These are phyloP conservation scores for Hypothenemus hampei DNA, from an alignment of 1,140 invertebrate genomes.

Conservation along the genomic window DNA sequence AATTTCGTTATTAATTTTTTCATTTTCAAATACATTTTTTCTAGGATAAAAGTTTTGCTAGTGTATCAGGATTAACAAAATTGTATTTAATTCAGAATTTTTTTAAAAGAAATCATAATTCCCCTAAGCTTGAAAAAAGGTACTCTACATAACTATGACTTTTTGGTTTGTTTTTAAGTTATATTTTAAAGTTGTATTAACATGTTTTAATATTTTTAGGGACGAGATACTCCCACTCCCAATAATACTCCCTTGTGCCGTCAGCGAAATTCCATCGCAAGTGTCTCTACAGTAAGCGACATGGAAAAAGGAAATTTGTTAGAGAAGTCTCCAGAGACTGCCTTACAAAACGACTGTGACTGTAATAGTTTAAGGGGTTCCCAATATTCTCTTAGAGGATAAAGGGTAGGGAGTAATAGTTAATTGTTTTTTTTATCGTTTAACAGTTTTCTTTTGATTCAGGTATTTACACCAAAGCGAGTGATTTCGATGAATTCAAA, in stretches of 20 bases:
- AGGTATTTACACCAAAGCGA: too few species aligned
- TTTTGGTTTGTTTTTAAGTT: too few species aligned
- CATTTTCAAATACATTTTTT: too few species aligned
- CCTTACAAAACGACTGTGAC: slow-evolving; percentile 26
- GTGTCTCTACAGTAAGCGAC: slow-evolving; percentile 51
- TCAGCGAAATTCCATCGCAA: slow-evolving; percentile 53
- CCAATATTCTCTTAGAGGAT: slow-evolving; percentile 28
- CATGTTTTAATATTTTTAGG: slow-evolving; percentile 48
- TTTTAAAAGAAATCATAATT: neutral
- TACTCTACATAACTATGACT: neutral
- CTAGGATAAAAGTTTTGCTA: too few species aligned
- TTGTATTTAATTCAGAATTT: too few species aligned
- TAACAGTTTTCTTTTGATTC: too few species aligned
- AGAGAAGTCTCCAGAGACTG: slow-evolving; percentile 17
- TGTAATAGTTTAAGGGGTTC: slow-evolving; percentile 27
- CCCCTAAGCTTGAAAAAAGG: neutral
- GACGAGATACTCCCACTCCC: slow-evolving; percentile 68
- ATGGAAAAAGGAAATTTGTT: slow-evolving; percentile 59
- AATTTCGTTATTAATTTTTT: neutral
- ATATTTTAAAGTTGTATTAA: neutral
- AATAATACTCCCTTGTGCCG: slow-evolving; percentile 73
- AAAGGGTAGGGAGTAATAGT: too few species aligned
- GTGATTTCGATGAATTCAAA: too few species aligned
- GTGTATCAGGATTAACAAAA: too few species aligned
- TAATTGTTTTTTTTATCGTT: too few species aligned